A percentile compares a stretch with the other conserved stretches of the same genome.
Conservation (phyloP, 1,140 invertebrate species). For the Teleopsis dalmanni region DNA sequence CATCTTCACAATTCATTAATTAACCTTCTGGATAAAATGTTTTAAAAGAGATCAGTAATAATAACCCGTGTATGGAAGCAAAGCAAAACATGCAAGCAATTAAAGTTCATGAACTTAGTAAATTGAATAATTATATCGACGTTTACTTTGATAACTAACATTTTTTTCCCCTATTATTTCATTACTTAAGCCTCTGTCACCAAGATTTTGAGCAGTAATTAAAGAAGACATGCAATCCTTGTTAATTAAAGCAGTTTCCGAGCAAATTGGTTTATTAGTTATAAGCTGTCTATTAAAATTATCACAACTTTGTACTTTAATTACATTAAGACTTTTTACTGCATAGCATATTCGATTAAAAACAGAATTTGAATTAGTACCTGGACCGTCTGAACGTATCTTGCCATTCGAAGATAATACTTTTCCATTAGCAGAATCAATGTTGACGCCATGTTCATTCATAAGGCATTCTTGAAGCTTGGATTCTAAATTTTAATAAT, state of each 20-base stretch:
- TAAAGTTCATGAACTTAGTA: slow-evolving; percentile 19
- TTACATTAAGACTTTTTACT: slow-evolving; percentile 12
- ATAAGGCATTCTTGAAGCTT: slow-evolving; percentile 23
- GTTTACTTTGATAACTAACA: slow-evolving; percentile 14
- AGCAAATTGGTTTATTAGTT: slow-evolving; percentile 13
- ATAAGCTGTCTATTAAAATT: no score
- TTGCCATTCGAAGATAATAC: slow-evolving; percentile 15
- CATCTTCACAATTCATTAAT: not conserved
- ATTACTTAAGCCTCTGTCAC: not conserved
- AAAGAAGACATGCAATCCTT: slow-evolving; percentile 18
- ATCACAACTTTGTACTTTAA: slow-evolving; percentile 1
- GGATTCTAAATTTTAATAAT: slow-evolving; percentile 10
- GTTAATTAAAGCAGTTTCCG: slow-evolving; percentile 26
- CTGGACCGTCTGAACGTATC: slow-evolving; percentile 13
- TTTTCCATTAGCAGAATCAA: not conserved
- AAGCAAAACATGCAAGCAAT: not conserved
- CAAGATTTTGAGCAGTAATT: slow-evolving; percentile 6
- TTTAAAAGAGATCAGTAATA: not conserved
- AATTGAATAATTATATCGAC: slow-evolving; percentile 37
- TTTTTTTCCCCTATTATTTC: not conserved
- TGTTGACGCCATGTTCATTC: slow-evolving; percentile 9
- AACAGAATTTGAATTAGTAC: slow-evolving; percentile 26
- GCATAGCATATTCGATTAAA: slow-evolving; percentile 12
- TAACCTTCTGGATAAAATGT: no score
- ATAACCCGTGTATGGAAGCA: not conserved